Evolutionary conservation across 2,888 invertebrate species (phyloP).

Genomic region (Heliconius ethilla): DNA sequence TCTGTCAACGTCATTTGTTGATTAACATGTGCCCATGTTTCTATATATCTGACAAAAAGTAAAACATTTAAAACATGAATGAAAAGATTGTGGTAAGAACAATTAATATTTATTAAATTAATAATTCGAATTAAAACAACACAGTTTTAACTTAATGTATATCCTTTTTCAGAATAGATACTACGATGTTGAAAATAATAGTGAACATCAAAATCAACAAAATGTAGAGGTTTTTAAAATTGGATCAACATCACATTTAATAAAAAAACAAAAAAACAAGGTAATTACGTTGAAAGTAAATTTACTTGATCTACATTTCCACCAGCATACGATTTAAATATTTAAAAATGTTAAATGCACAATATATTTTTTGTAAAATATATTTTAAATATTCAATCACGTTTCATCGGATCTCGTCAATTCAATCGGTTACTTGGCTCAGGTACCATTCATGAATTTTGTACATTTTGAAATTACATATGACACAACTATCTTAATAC

Average conservation of each 20-base stretch:
- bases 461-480: not conserved
- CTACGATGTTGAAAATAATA: slow-evolving; percentile 54
- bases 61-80: slow-evolving; percentile 45
- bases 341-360: not conserved
- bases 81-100: slow-evolving; percentile 48
- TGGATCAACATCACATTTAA: slow-evolving; percentile 60
- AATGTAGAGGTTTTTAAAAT: slow-evolving; percentile 67
- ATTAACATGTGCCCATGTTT: slow-evolving; percentile 12
- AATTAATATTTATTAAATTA: slow-evolving; percentile 6
- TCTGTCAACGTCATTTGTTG: slow-evolving; percentile 12
- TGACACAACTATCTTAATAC: not conserved
- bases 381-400: too few species aligned
- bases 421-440: not conserved
- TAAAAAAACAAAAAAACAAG: slow-evolving; percentile 57
- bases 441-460: not conserved
- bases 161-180: slow-evolving; percentile 48
- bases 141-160: not conserved
- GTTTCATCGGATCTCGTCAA: not conserved
- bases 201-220: slow-evolving; percentile 42
- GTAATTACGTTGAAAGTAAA: slow-evolving; percentile 48
- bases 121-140: not conserved
- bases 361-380: not conserved
- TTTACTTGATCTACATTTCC: slow-evolving; percentile 27
- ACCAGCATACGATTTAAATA: not conserved
- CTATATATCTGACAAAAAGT: not conserved